Evolutionary conservation across 2,888 invertebrate species (phyloP), one percentile per base, ranked within the genome.

Genomic region (Apodemia hepburni): DNA sequence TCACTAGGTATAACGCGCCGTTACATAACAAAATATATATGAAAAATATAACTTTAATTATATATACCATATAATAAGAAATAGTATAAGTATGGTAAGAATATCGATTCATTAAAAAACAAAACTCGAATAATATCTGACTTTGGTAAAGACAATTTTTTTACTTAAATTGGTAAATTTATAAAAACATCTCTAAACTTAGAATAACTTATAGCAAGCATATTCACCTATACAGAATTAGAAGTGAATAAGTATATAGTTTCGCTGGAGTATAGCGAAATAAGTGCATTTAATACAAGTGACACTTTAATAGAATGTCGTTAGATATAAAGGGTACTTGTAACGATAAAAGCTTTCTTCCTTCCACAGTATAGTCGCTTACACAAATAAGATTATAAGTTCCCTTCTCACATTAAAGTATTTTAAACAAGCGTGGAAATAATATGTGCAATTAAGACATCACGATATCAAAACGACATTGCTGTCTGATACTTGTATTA

Each of bases 231-330:
- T 15, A 42, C 42, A 75, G 42, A 71, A 73, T 76, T 64, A 79
- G 63, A 64, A 63, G 65, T 66, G 68, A 66, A 54, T 73, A 63
- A 74, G 70, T 72, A 67, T 74, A 66, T 74, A 57, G 29, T 69
- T 72, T 73, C 70, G 75, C 75, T 76, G 80, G 68, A 84, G 72
- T 75, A 65, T 88, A 88, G 88, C 87, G 73, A 80, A 75, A 84
- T 75, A 85, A 79, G 59, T 80, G 74, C 75, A 77, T 70, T 77
- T 81, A 80, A 80, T 71, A 80, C 70, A 83, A 79, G 80, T 74
- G 66, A 73, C 80, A 78, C 84, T 81, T 82, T 80, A 82, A 79
- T 66, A 66, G 33, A 57, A 47, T 49, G 51, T 60, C 17, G 54
- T 54, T 54, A 22, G 7, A 15, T 5, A 54, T 80, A 83, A 82